These are phyloP conservation scores for Standfussiana lucernea DNA, from an alignment of 2,888 invertebrate species.

Conservation along the genomic window DNA sequence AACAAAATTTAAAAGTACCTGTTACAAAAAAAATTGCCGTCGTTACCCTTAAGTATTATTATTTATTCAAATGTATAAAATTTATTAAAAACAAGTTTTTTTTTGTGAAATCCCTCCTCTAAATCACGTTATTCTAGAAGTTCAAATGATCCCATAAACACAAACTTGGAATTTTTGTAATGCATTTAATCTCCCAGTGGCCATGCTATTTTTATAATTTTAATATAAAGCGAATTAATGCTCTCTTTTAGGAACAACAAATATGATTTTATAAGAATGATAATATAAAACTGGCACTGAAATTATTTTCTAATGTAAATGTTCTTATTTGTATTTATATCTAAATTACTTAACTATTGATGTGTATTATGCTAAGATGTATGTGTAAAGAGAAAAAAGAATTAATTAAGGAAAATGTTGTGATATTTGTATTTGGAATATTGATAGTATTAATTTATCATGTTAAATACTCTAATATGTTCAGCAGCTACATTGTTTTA, in stretches of 20 bases:
- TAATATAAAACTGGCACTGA: slow-evolving; percentile 66
- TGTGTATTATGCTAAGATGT: slow-evolving; percentile 86
- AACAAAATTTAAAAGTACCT: neutral
- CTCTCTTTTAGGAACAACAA: slow-evolving; percentile 73
- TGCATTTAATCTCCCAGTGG: slow-evolving; percentile 86
- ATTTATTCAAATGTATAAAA: slow-evolving; percentile 25
- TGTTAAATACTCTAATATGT: slow-evolving; percentile 59
- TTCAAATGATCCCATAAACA: slow-evolving; percentile 60
- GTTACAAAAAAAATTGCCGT: neutral
- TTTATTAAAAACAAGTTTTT: slow-evolving; percentile 5
- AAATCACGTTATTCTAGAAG: neutral
- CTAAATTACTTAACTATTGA: slow-evolving; percentile 84
- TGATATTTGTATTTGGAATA: slow-evolving; percentile 91
- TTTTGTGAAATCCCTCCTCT: neutral
- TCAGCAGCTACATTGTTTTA: slow-evolving; percentile 13
- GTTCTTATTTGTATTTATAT: slow-evolving; percentile 79
- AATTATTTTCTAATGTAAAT: slow-evolving; percentile 80
- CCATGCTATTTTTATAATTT: slow-evolving; percentile 84
- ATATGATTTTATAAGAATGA: slow-evolving; percentile 63
- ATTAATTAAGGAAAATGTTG: slow-evolving; percentile 88
- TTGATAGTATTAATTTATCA: slow-evolving; percentile 79
- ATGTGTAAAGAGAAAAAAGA: slow-evolving; percentile 87
- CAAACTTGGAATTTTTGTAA: slow-evolving; percentile 67
- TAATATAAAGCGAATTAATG: slow-evolving; percentile 73
- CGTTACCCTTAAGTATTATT: neutral